phyloP scores from a whole-genome alignment of 1,140 invertebrate species.

The Drosophila parabipectinata region DNA sequence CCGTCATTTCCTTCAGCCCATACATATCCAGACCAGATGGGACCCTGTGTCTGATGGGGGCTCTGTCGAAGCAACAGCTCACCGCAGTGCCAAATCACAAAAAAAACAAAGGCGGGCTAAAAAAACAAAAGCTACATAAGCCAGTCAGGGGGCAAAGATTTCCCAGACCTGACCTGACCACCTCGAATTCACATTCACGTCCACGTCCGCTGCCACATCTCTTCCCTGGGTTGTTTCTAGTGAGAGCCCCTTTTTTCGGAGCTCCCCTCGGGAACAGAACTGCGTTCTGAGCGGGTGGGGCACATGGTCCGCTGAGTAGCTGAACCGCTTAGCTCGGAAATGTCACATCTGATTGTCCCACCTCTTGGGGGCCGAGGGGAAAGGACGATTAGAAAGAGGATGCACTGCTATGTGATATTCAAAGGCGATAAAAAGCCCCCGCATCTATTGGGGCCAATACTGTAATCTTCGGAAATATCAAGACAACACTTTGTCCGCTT shows the following conservation, averaged over 20 bases:
- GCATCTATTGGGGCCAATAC: not conserved
- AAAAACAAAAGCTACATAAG: conserved; percentile 40
- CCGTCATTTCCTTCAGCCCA: no score
- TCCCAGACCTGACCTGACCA: conserved; percentile 26
- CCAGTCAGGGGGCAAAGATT: conserved; percentile 23
- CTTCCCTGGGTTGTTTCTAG: conserved; percentile 11
- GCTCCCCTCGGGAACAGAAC: not conserved
- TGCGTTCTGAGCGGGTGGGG: not conserved
- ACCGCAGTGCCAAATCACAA: conserved; percentile 15
- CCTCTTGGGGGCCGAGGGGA: not conserved
- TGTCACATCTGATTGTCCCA: conserved; percentile 61
- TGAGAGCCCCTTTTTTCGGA: conserved; percentile 11
- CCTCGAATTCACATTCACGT: conserved; percentile 6
- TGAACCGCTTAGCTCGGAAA: conserved; percentile 59
- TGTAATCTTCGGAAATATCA: not conserved
- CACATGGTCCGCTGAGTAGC: conserved; percentile 15
- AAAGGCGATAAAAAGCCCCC: not conserved
- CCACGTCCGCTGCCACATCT: conserved; percentile 3
- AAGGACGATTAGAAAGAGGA: conserved; percentile 28
- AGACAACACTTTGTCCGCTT: not conserved
- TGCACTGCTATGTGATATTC: not conserved
- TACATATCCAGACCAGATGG: conserved; percentile 15
- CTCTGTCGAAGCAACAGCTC: no score
- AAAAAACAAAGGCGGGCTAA: conserved; percentile 2
- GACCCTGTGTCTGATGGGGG: not conserved